Evolutionary conservation across 2,113 vertebrate species (phyloP).

Genomic region (Plecotus auritus): DNA sequence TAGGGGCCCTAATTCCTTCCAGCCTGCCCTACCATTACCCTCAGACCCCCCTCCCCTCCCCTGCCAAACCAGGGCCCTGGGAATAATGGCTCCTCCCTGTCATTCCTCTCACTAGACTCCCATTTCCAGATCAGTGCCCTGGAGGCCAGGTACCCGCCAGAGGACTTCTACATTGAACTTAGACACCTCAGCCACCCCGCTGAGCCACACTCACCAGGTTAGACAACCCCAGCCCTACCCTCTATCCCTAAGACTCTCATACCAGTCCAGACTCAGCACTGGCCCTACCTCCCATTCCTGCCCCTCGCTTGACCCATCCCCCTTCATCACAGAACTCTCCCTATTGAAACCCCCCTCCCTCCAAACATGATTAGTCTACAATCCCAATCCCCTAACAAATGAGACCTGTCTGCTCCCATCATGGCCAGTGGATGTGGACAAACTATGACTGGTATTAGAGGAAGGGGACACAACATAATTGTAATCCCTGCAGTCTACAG

Average conservation of each 20-base stretch:
- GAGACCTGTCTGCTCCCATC: not conserved
- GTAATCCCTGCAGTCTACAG: not conserved
- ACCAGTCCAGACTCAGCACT: not conserved
- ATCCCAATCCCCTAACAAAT: not conserved
- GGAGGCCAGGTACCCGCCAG: slow-evolving; percentile 75
- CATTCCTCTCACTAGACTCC: slow-evolving; percentile 79
- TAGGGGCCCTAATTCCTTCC: not conserved
- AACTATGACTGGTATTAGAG: not conserved
- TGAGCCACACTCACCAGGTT: slow-evolving; percentile 73
- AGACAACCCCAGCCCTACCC: slow-evolving; percentile 49
- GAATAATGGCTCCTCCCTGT: slow-evolving; percentile 76
- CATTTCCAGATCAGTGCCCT: slow-evolving; percentile 79
- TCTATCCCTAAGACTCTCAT: not conserved
- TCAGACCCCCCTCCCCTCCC: not conserved
- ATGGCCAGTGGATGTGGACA: not conserved
- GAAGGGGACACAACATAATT: not conserved
- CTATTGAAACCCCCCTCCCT: not conserved
- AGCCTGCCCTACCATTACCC: not conserved
- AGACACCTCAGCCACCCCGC: slow-evolving; percentile 68
- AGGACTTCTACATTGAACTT: slow-evolving; percentile 79
- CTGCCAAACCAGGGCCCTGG: slow-evolving; percentile 38
- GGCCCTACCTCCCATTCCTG: not conserved
- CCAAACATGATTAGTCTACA: not conserved
- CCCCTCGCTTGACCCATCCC: not conserved
- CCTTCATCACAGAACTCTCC: not conserved